Conservation (phyloP, 2,113 vertebrate species). For the Coreoperca whiteheadi region DNA sequence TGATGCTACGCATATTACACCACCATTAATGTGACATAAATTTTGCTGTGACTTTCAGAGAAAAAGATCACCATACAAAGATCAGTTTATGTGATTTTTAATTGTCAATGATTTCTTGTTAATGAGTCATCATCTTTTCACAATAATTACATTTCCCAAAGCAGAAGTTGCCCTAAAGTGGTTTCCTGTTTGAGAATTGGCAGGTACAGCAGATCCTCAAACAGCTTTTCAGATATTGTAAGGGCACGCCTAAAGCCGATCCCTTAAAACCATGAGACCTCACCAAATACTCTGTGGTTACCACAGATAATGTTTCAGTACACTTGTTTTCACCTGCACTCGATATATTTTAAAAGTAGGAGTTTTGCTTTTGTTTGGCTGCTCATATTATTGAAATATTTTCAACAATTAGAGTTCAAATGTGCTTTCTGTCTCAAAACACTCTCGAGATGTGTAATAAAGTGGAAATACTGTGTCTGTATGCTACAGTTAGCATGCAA, state of each 20-base stretch:
- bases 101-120: not conserved
- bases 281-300: not conserved
- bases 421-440: not conserved
- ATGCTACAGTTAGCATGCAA: no score
- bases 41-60: not conserved
- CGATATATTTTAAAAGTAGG: no score
- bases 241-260: not conserved
- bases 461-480: no score
- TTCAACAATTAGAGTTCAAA: no score
- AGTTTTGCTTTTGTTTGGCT: not conserved
- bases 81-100: not conserved
- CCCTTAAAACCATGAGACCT: not conserved
- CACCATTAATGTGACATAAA: not conserved
- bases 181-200: conserved; percentile 27
- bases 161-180: not conserved
- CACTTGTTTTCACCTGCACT: not conserved
- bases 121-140: conserved; percentile 25
- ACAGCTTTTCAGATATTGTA: not conserved
- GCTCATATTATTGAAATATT: not conserved
- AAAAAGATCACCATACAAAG: not conserved
- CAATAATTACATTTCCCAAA: not conserved
- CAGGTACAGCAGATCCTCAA: conserved; percentile 3
- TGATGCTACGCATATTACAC: not conserved
- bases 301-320: not conserved
- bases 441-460: no score